phyloP scores from a whole-genome alignment of 2,888 invertebrate genomes.

The Oligia fasciuncula region DNA sequence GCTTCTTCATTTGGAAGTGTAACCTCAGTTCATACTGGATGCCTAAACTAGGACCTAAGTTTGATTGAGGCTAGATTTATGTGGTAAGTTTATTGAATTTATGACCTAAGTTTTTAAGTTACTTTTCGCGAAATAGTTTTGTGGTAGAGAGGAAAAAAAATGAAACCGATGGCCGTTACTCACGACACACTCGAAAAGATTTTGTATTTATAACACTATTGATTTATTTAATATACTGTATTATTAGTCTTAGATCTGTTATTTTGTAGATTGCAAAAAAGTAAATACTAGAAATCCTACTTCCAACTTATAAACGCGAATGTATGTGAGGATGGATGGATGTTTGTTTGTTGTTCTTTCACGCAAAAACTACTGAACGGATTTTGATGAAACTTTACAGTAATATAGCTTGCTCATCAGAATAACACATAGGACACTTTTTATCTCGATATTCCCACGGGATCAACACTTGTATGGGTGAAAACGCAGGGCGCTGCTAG shows the following conservation, averaged over 20 bases:
- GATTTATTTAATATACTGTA: conserved; percentile 56
- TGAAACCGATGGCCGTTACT: conserved; percentile 37
- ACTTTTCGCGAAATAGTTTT: conserved; percentile 45
- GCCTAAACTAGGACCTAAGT: conserved; percentile 57
- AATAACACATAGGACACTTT: too few species aligned
- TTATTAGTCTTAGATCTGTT: not conserved
- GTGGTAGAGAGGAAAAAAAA: conserved; percentile 38
- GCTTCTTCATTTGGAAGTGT: conserved; percentile 54
- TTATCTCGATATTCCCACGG: too few species aligned
- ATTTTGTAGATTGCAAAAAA: not conserved
- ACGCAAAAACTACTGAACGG: too few species aligned
- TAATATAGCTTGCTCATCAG: too few species aligned
- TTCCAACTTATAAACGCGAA: too few species aligned
- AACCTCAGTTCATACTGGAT: conserved; percentile 48
- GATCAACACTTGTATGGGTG: too few species aligned
- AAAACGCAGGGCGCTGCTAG: too few species aligned
- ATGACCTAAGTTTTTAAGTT: conserved; percentile 56
- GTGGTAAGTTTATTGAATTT: conserved; percentile 58
- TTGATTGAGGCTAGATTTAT: conserved; percentile 66
- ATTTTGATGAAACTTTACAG: too few species aligned
- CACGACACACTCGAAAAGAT: conserved; percentile 38
- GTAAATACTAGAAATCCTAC: too few species aligned
- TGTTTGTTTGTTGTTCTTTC: too few species aligned
- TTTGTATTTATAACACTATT: conserved; percentile 39
- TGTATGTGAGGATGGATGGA: too few species aligned